Conservation (phyloP, 2,797 vertebrate species). For the Bradypus variegatus region DNA sequence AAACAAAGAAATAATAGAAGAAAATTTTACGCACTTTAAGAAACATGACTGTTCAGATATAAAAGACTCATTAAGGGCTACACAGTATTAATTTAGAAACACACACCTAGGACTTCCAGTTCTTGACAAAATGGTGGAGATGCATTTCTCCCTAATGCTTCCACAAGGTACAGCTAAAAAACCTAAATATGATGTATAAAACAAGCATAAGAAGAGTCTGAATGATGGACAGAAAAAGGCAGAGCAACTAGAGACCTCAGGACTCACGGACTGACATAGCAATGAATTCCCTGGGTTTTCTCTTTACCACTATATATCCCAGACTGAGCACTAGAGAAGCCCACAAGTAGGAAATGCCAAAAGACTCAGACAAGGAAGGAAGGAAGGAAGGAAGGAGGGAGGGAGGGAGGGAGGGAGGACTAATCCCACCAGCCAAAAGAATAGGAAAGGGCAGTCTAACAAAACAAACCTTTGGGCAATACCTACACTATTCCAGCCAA, state of each 20-base stretch:
- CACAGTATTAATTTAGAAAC: slow-evolving; percentile 7
- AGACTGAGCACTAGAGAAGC: background rate
- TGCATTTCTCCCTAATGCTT: background rate
- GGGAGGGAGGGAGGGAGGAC: no score
- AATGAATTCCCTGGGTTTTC: background rate
- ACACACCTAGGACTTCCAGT: background rate
- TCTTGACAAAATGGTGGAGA: background rate
- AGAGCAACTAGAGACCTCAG: background rate
- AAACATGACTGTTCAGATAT: background rate
- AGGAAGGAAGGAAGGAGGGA: no score
- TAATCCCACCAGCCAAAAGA: background rate
- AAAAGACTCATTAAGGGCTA: background rate
- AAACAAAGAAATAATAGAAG: background rate
- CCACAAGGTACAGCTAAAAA: background rate
- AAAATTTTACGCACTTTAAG: background rate
- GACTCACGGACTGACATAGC: background rate
- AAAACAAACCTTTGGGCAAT: background rate
- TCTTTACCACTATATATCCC: background rate
- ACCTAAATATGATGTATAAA: background rate
- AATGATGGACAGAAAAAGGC: background rate
- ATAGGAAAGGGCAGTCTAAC: background rate
- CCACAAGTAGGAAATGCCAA: background rate
- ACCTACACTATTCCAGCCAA: background rate
- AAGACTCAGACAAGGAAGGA: no score
- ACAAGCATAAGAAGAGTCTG: background rate